These are phyloP conservation scores for rabbit (Oryctolagus cuniculus) DNA, from an alignment of 2,113 vertebrate genomes.

Conservation along the genomic window mOryCun1.1 NC_091447.1:23059001-23059500, in stretches of 20 bases:
- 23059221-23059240: background rate
- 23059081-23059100: background rate
- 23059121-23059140: background rate
- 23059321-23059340: background rate
- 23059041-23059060: background rate
- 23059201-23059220: background rate
- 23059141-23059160: background rate
- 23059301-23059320: background rate
- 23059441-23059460: too few relatives aligned
- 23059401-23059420: too few relatives aligned
- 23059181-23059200: background rate
- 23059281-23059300: background rate
- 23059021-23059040: background rate
- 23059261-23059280: background rate
- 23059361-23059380: too few relatives aligned
- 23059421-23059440: too few relatives aligned
- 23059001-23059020: background rate
- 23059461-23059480: too few relatives aligned
- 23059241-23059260: background rate
- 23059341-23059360: too few relatives aligned
- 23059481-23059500: too few relatives aligned
- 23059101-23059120: background rate
- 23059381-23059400: too few relatives aligned
- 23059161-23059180: background rate
- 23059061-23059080: background rate